Base-by-base conservation (phyloP, 2,888 invertebrate species). In the Rhamphomyia laevipes region DNA sequence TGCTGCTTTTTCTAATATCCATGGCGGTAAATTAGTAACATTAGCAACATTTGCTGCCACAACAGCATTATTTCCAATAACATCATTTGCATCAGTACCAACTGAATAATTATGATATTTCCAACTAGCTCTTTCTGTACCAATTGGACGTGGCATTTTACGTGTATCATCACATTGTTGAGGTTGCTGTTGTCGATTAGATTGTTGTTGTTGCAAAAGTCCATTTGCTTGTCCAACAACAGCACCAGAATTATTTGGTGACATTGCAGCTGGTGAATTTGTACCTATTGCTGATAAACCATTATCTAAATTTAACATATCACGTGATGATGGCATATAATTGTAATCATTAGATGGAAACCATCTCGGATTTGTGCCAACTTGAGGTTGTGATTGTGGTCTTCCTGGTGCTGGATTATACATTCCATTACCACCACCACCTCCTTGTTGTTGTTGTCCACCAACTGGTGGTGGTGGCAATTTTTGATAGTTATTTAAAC, bases 61-160 rank as follows among this genome's bases (percentile, higher is more conserved):
- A 44, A 43, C 41, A 4, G 53, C 41, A 17, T 7, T n/a, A 13
- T 12, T 41, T 9, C 41, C 21, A 15, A 10, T 40, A 18, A 12
- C 12, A 13, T 55, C 46, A 37, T 10, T 27, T 6, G 40, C 48
- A 15, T 38, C 23, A 30, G 15, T 23, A 27, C 49, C 38, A 3
- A 48, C 30, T 1, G 63, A 60, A 50, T 64, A 68, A 54, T 65
- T 65, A 47, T 66, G 66, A 51, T 63, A 68, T 50, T 69, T 69
- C 69, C 68, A 69, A 45, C 67, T 67, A 15, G 68, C 68, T 59
- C 89, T 77, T 71, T 88, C 89, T 1, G 86, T 88, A 56, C 89
- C 89, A 65, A 89, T 89, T 46, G 89, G 88, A 5, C 84, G 63
- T 43, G 83, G 81, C 58, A 70, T 70, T 60, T 70, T 70, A 31